Base-by-base conservation (phyloP, 2,888 invertebrate species). In the Standfussiana lucernea region DNA sequence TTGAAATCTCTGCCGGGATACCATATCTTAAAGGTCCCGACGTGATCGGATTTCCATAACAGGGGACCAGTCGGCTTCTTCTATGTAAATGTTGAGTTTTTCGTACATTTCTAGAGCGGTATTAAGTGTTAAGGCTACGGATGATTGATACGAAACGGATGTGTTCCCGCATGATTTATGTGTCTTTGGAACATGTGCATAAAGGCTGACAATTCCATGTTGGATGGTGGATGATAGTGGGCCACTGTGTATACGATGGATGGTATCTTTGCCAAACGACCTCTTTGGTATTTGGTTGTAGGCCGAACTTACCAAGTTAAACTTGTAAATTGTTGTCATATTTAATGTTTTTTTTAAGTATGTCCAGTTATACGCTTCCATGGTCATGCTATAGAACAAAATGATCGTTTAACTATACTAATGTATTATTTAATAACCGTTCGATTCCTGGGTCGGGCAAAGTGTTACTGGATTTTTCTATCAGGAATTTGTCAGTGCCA, bases 41-140 rank as follows among this genome's bases (percentile, higher is more conserved):
- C 95, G 95, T 94, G 95, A 95, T 94, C 91, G 88, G 90, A 94
- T 95, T 95, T 94, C 92, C 95, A 95, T 95, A 95, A 95, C 93
- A 93, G 90, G 90, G 90, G 90, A 85, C 88, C 90, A 86, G 86
- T 80, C 87, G 87, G 88, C 85, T 89, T 92, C 90, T 91, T 91
- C 92, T 91, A 92, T 93, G 92, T 91, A 94, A 92, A 93, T 93
- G 85, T 84, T 77, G 89, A 92, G 89, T 92, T 92, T 93, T 94
- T 93, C 91, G 79, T 89, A 87, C 74, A 66, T 89, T 84, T 40
- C 81, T 86, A 88, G 79, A 88, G 89, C 89, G 86, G 91, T 93
- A 93, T 93, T 93, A 93, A 93, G 90, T 91, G 92, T 91, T 91
- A 92, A 92, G 90, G 91, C 90, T 89, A 78, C 45, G 45, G 89